Evolutionary conservation across 2,888 invertebrate genomes (phyloP).

Genomic region (Lamellibrachia satsuma): DNA sequence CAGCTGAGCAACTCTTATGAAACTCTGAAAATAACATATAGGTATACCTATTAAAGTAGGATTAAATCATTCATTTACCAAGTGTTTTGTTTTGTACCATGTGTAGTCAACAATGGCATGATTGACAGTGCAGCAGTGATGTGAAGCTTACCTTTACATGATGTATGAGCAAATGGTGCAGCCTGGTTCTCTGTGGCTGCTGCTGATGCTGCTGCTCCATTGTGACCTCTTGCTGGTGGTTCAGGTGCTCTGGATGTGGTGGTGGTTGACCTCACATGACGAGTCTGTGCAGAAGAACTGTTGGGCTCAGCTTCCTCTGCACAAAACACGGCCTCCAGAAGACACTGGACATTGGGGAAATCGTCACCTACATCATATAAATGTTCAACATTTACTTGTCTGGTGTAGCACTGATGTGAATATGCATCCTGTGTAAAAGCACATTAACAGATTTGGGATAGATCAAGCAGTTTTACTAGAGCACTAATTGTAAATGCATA

Average conservation of each 20-base stretch:
- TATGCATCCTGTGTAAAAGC: neutral
- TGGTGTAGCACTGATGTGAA: neutral
- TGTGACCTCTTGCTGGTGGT: neutral
- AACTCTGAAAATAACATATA: too few species aligned
- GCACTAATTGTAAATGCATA: neutral
- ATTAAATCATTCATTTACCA: too few species aligned
- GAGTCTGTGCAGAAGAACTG: neutral
- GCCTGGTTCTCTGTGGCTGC: neutral
- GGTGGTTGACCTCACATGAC: neutral
- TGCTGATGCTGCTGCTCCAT: neutral
- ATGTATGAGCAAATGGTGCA: too few species aligned
- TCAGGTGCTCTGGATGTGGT: neutral
- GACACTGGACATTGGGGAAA: conserved; percentile 51
- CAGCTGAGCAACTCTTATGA: too few species aligned
- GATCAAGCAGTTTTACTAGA: neutral
- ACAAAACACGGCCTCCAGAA: conserved; percentile 49
- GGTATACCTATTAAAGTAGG: too few species aligned
- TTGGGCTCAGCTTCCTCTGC: neutral
- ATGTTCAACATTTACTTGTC: neutral
- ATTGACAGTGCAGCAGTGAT: neutral
- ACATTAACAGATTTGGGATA: neutral
- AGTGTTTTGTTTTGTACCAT: neutral
- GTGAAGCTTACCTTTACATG: neutral
- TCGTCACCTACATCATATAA: conserved; percentile 44
- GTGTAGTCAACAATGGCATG: neutral